phyloP scores from a whole-genome alignment of 37 sponge, comb jelly and placozoan genomes.

The Axinella damicornis region DNA sequence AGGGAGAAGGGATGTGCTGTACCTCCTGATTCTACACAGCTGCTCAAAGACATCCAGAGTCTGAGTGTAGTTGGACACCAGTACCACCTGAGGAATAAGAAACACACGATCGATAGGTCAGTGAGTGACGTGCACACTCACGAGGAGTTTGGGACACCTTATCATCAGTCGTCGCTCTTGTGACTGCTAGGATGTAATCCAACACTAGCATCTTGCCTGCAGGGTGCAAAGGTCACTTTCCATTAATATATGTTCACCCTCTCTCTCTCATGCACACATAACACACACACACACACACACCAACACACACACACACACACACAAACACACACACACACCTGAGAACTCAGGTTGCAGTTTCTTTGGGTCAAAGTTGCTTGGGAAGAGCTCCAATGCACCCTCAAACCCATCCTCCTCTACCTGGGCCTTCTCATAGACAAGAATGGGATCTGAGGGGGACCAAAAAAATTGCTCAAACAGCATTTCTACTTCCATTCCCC shows the following conservation, averaged over 20 bases:
- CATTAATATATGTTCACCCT: too few species aligned
- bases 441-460: constrained; percentile 79
- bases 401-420: constrained; percentile 89
- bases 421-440: constrained; percentile 90
- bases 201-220: constrained; percentile 95
- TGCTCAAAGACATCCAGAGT: constrained; percentile 96
- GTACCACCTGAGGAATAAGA: constrained; percentile 73
- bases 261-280: too few species aligned
- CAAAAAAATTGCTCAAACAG: not conserved
- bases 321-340: constrained; percentile 44
- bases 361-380: constrained; percentile 63
- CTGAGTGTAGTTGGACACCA: constrained; percentile 99
- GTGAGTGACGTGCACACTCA: not conserved
- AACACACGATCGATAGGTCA: not conserved
- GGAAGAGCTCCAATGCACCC: constrained; percentile 80
- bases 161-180: constrained; percentile 86
- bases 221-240: too few species aligned
- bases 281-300: too few species aligned
- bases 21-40: constrained; percentile 82
- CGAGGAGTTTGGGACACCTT: too few species aligned
- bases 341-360: constrained; percentile 89
- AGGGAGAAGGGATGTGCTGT: not conserved
- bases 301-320: too few species aligned
- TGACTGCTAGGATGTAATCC: constrained; percentile 89
- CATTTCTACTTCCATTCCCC: too few species aligned